Evolutionary conservation across 1,140 invertebrate genomes (phyloP), one percentile per base, ranked within the genome.

Genomic region (Euwallacea fornicatus): DNA sequence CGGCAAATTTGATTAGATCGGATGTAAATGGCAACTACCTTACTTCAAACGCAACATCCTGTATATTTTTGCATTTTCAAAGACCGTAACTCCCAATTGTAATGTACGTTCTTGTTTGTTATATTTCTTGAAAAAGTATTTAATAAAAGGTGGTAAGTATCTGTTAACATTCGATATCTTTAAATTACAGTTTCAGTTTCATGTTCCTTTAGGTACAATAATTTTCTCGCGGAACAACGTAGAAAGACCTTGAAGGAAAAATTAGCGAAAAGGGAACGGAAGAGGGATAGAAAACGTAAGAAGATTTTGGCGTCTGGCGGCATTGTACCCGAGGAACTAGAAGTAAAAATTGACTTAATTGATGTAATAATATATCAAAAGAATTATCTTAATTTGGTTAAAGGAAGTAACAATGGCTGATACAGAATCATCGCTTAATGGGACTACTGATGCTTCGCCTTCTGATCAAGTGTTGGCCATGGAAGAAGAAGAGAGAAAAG

Each of bases 171-270:
- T 33, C 21, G 21, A 33, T 33, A 33, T 33, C 1, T 33, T 33
- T 33, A 33, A 33, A 33, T 33, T 33, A 1, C 13, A 11, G 46
- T 50, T 50, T 50, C 46, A 2, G 3, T 50, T 50, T 50, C 7
- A 50, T 68, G 21, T 1, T 33, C 21, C 21, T 33, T 33, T 33
- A 88, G 88, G 80, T 83, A 86, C 69, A 85, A 87, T 78, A 89
- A 88, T 7, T 85, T 88, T 65, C 85, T 87, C 65, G 82, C 92
- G 73, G 88, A 90, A 77, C 87, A 90, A 80, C 86, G 87, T 50
- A 84, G 91, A 33, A 90, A 88, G 83, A 85, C 86, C 44, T 82
- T 91, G 59, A 89, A 88, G 76, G 90, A 91, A 75, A 92, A 92
- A 81, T 76, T 91, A 70, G 89, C 87, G 13, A 89, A 88, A 74